A percentile compares a stretch with the other conserved stretches of the same genome.
Conservation (phyloP, 2,113 vertebrate species). For the Ursus arctos region DNA sequence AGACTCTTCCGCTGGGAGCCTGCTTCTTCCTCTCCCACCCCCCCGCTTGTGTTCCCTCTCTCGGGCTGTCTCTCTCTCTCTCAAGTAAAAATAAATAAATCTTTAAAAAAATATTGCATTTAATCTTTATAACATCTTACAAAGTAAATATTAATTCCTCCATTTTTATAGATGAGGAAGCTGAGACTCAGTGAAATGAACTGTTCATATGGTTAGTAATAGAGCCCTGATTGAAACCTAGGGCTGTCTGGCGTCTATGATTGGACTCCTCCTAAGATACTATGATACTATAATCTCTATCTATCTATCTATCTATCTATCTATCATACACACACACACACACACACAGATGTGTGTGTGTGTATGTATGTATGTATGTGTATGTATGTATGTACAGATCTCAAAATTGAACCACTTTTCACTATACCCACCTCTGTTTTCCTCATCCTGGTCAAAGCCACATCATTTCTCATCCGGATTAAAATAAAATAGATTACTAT, state of each 20-base stretch:
- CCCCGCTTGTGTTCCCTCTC: no score
- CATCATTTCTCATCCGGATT: background rate
- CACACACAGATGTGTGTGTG: background rate
- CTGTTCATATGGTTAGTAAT: background rate
- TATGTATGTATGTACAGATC: background rate
- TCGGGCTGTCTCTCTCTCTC: no score
- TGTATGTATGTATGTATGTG: background rate
- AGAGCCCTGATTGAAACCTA: background rate
- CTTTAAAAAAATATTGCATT: background rate
- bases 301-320: background rate
- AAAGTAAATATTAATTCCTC: background rate
- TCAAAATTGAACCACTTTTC: background rate
- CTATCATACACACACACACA: background rate
- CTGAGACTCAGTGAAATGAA: background rate
- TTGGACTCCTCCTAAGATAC: background rate
- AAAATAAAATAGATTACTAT: background rate
- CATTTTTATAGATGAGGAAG: background rate
- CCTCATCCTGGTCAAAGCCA: background rate
- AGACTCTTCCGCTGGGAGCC: no score
- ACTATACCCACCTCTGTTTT: background rate
- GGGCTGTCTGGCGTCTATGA: background rate
- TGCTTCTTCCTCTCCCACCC: no score
- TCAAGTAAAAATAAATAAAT: no score
- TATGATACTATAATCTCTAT: background rate
- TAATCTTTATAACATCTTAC: background rate